A percentile compares a stretch with the other conserved stretches of the same genome.
Evolutionary conservation across 2,888 invertebrate genomes (phyloP).

Genomic region (Diploptera punctata): DNA sequence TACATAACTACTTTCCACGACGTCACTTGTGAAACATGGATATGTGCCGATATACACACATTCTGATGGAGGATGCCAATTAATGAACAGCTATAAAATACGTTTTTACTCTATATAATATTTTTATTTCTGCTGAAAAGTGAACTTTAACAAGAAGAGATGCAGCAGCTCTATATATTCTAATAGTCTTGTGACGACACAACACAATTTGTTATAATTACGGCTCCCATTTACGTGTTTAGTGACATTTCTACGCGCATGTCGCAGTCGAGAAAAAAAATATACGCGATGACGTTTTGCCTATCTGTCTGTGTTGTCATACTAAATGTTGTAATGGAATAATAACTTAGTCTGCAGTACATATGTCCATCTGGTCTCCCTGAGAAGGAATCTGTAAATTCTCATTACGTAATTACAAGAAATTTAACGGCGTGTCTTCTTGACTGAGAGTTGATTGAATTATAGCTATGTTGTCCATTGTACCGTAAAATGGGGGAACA

Average conservation of each 20-base stretch:
- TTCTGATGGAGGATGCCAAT: not conserved
- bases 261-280: not conserved
- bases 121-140: not conserved
- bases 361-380: not conserved
- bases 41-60: no score
- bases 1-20: not conserved
- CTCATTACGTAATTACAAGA: no score
- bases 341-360: conserved; percentile 8
- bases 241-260: not conserved
- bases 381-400: no score
- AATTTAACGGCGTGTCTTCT: no score
- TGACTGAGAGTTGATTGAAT: no score
- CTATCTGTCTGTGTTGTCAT: conserved; percentile 6
- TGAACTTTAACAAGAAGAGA: conserved; percentile 17
- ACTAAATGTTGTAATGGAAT: conserved; percentile 15
- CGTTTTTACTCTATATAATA: not conserved
- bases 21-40: not conserved
- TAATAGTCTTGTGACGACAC: conserved; percentile 16
- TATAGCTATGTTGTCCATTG: no score
- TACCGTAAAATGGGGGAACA: no score
- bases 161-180: conserved; percentile 25
- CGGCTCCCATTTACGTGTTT: conserved; percentile 6
- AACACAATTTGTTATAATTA: conserved; percentile 26
- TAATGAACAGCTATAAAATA: conserved; percentile 5
- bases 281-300: not conserved